These are phyloP conservation scores for Hydractinia symbiolongicarpus DNA, from an alignment of 30 jellyfish, hydroid and myxozoan species.

Conservation along the genomic window DNA sequence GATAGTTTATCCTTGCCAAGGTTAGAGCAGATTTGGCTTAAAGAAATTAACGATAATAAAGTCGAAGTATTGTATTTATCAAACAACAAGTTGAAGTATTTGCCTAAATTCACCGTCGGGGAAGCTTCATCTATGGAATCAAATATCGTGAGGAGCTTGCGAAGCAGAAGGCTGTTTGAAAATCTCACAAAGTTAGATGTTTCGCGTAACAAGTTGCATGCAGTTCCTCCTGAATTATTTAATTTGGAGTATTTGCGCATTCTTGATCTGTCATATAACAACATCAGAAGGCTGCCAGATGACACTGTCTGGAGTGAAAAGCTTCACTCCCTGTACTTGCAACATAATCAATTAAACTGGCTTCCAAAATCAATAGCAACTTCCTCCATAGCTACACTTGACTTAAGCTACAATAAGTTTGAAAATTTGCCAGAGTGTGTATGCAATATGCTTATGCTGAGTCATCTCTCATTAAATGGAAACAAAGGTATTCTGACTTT, in stretches of 20 bases:
- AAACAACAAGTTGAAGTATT: too few species aligned
- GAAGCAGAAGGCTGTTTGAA: neutral
- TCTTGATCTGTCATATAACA: neutral
- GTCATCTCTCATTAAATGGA: neutral
- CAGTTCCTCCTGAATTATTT: neutral
- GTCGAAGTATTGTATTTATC: too few species aligned
- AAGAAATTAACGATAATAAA: too few species aligned
- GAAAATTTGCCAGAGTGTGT: constrained; percentile 3
- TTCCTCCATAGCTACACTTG: neutral
- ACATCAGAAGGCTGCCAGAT: neutral
- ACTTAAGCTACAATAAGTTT: neutral
- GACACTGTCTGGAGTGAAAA: neutral
- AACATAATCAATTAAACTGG: neutral
- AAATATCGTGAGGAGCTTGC: too few species aligned
- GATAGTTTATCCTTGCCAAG: too few species aligned
- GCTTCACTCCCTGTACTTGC: neutral
- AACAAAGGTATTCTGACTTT: neutral
- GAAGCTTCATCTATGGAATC: too few species aligned
- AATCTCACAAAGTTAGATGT: neutral
- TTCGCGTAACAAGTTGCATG: neutral
- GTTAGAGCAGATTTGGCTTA: too few species aligned
- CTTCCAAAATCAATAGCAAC: constrained; percentile 3
- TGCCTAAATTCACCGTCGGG: too few species aligned
- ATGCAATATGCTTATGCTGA: neutral
- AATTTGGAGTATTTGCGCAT: neutral